Base-by-base conservation (phyloP, 2,113 vertebrate species). In the Protomyctophum bolini region DNA sequence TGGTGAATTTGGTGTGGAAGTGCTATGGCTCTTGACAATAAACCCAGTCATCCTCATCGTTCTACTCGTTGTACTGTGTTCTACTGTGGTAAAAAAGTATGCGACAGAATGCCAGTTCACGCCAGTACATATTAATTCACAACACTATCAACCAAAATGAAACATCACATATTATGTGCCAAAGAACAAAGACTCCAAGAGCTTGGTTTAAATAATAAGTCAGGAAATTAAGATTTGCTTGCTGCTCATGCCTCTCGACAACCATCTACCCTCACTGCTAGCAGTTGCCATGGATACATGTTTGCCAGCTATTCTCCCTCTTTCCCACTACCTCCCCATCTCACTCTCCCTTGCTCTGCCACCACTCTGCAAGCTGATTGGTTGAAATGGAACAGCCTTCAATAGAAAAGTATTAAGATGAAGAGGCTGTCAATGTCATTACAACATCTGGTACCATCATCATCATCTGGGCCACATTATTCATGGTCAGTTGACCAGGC, bases 271-370 rank as follows among this genome's bases (percentile, higher is more conserved):
- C 84, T 91, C 77, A 80, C 79, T 84, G 77, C 83, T 77, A 85
- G 77, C 79, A 83, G 91, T 92, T 92, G 81, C 89, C 77, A 92
- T 92, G 86, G 91, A 86, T 90, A 92, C 88, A 29, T 81, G 68
- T 83, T 89, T 85, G 75, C 80, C 79, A 54, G 56, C 80, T 82
- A 59, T 73, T 66, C 72, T 45, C 65, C 45, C 48, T 48, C 58
- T 83, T 68, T 80, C 75, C 55, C 63, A 80, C 7, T 71, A 49
- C 21, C 10, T 4, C 9, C 57, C 63, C 11, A 10, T 45, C 58
- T 60, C 47, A n/a, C 47, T 28, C 48, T 52, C 51, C 12, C 51
- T n/a, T 29, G 12, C 63, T 9, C 29, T 9, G 46, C 10, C 11
- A 33, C 50, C 12, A 8, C 45, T n/a, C 29, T 46, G 72, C 58